These are phyloP conservation scores for Rhombomys opimus DNA, from an alignment of 2,113 vertebrate species.

Conservation along the genomic window DNA sequence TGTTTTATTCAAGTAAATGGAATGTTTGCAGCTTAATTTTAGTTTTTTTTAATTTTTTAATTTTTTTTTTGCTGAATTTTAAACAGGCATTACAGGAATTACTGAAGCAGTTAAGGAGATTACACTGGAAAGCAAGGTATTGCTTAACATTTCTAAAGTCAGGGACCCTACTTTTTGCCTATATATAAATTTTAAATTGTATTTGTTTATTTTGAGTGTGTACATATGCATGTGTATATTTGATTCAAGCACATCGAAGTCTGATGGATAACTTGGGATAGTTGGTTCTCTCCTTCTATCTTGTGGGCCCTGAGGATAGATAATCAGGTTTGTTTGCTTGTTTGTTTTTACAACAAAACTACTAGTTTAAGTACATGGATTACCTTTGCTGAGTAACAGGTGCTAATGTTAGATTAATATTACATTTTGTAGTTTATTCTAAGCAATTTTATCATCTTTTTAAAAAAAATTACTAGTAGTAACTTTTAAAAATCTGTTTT, in stretches of 20 bases:
- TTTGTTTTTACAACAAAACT: not conserved
- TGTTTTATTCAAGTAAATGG: slow-evolving; percentile 33
- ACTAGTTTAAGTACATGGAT: not conserved
- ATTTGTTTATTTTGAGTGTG: not conserved
- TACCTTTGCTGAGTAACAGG: slow-evolving; percentile 10
- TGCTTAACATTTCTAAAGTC: slow-evolving; percentile 52
- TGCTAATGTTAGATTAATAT: not conserved
- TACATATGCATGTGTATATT: not conserved
- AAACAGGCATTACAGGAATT: slow-evolving; percentile 90
- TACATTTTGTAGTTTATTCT: slow-evolving; percentile 51
- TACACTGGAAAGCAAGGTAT: slow-evolving; percentile 96
- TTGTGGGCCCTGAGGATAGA: not conserved
- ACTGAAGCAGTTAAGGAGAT: slow-evolving; percentile 95
- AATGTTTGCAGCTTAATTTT: slow-evolving; percentile 58
- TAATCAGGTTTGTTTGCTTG: not conserved
- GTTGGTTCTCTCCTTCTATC: not conserved
- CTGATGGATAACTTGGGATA: too few species aligned
- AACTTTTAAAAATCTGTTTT: not conserved
- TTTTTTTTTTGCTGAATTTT: slow-evolving; percentile 60
- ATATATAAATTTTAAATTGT: not conserved
- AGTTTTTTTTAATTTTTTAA: not conserved
- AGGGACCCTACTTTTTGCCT: not conserved
- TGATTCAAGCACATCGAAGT: not conserved
- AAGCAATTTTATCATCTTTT: slow-evolving; percentile 33
- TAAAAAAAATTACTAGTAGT: not conserved